Base-by-base conservation (phyloP, 2,888 invertebrate genomes). In the Drosophila stalkeri region DNA sequence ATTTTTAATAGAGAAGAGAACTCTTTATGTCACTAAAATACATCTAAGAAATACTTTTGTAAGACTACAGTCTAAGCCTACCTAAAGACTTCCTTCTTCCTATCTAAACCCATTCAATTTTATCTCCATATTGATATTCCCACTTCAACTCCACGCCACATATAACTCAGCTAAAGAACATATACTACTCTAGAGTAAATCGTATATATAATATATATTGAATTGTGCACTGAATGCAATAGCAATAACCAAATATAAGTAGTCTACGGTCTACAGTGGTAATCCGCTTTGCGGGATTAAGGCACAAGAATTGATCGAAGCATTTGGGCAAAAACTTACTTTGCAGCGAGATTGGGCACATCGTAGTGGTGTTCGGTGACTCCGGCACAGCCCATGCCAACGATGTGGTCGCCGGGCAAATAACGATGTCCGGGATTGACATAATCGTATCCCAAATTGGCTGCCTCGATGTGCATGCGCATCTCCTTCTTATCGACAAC, bases 361-460 rank as follows among this genome's bases (percentile, higher is more conserved):
- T 98, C 97, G 93, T 97, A 97, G 92, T 97, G 97, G 92, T 97
- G 97, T 91, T 97, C 97, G 11, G 82, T 80, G 7, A 84, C 87
- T 43, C 84, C 83, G 20, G 56, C 83, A 39, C 84, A 94, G 68
- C 82, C 81, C 71, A 83, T 57, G 46, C 94, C 59, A 90, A 86
- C 86, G 70, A 89, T 86, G 64, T 87, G 90, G 63, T 87, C 89
- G 66, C 88, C 88, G 31, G 90, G 90, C 72, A 91, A 74, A 64
- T 91, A 92, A 37, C 92, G 90, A 80, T 92, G 92, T 51, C 90
- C 92, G 57, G 92, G 91, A 89, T 96, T 96, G 18, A 97, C 97
- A 92, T 97, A 97, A 92, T 97, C 97, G 94, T 97, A 97, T 92
- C 97, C 96, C 64, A 95, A 96, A 70, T 96, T 95, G 14, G 95